Base-by-base conservation (phyloP, 2,888 invertebrate species). In the Micoletzkya japonica region DNA sequence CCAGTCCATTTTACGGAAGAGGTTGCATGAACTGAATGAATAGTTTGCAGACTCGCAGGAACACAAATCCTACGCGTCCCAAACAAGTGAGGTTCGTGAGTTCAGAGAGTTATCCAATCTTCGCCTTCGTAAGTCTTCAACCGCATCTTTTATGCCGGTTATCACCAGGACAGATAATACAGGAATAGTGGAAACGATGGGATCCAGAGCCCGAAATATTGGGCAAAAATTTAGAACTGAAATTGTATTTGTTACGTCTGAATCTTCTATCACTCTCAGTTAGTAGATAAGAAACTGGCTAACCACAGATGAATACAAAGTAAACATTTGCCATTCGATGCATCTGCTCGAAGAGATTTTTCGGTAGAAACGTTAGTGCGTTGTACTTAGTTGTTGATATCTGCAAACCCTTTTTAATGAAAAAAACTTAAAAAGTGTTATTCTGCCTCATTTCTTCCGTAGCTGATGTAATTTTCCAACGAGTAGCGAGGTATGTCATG, bases 281-380 rank as follows among this genome's bases (percentile, higher is more conserved):
- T n/a, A n/a, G n/a, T n/a, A n/a, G n/a, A n/a, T n/a, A n/a, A 20
- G 6, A 54, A 10, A 24, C 17, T 20, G 54, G 26, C 54, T 54
- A 54, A 59, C 95, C 88, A 83, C 95, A 94, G 86, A 95, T 94
- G 86, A 94, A 93, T 86, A 96, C 92, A 88, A 96, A 96, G 89
- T 95, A 96, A 85, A 96, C 89, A 89, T 96, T 96, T 76, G 95
- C 95, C 85, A 95, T 93, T 72, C 95, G 90, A 88, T 95, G 95
- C 87, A 95, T 95, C 88, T 96, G 95, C 88, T 96, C 95, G 87
- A 95, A 90, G 74, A 96, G 89, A 88, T 96, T 96, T 87, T 95
- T 93, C 71, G 95, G 95, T 86, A 96, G 88, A 88, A 96, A 96
- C 81, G 93, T 94, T 77, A 95, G 88, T 72, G 93, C 85, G 26